Evolutionary conservation across 2,113 vertebrate genomes (phyloP).

Genomic region (human): GRCh38 chr21:38585501-38586000

Average conservation of each 20-base stretch:
- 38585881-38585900: not conserved
- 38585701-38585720: slow-evolving; percentile 17
- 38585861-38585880: not conserved
- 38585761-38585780: not conserved
- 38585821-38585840: not conserved
- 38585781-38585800: not conserved
- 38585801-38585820: not conserved
- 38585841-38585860: not conserved
- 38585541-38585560: not conserved
- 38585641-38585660: slow-evolving; percentile 29
- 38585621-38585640: not conserved
- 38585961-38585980: not conserved
- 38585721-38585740: not conserved
- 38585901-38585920: not conserved
- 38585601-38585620: not conserved
- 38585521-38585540: not conserved
- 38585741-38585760: not conserved
- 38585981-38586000: accelerated
- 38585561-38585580: not conserved
- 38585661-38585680: slow-evolving; percentile 36
- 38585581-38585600: slow-evolving; percentile 51
- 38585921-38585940: not conserved
- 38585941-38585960: not conserved
- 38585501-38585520: not conserved
- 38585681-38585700: slow-evolving; percentile 6